Percentiles rank a stretch among this genome's conserved stretches.
phyloP scores from a whole-genome alignment of 2,888 invertebrate species.

The Sesamia inferens region DNA sequence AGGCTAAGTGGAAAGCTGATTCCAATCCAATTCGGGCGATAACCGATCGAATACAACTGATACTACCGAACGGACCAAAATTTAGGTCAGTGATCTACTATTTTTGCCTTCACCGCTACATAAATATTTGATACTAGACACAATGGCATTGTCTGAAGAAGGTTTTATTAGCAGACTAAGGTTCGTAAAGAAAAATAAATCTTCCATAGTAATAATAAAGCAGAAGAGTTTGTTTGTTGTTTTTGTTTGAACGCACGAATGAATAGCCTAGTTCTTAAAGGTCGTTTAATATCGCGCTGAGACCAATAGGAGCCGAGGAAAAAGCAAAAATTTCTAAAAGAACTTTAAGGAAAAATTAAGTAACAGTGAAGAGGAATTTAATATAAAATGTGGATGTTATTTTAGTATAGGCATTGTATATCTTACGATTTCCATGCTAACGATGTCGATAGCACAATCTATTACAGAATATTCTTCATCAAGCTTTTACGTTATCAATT shows the following conservation, averaged over 20 bases:
- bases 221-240: not conserved
- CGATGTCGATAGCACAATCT: not conserved
- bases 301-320: not conserved
- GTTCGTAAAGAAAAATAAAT: conserved; percentile 21
- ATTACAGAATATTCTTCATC: conserved; percentile 12
- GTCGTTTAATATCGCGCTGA: not conserved
- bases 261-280: not conserved
- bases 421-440: not conserved
- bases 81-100: conserved; percentile 63
- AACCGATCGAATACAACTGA: conserved; percentile 47
- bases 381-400: too few relatives aligned
- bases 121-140: conserved; percentile 54
- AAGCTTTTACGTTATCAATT: conserved; percentile 22
- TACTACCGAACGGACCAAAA: conserved; percentile 34
- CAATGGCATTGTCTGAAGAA: conserved; percentile 24
- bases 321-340: not conserved
- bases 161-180: conserved; percentile 11
- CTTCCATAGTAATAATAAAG: not conserved
- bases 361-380: not conserved
- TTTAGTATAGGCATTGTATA: too few relatives aligned
- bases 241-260: not conserved
- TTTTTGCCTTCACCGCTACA: conserved; percentile 44
- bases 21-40: conserved; percentile 53
- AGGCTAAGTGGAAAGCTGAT: conserved; percentile 55
- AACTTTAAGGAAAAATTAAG: not conserved